Evolutionary conservation across 2,888 invertebrate genomes (phyloP).

Genomic region (Leptarthrus brevirostris): DNA sequence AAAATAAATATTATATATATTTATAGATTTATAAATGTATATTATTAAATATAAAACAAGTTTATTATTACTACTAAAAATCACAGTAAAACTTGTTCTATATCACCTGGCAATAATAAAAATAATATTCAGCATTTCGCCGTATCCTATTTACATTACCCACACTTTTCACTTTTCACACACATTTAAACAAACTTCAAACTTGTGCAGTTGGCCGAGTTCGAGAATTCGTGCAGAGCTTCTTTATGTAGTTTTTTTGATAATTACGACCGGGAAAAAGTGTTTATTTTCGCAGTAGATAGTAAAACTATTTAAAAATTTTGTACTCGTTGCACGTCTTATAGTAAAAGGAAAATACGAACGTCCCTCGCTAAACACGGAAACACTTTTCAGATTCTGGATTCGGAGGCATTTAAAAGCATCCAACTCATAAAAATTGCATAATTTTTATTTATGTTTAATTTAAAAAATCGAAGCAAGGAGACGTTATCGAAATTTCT

Average conservation of each 20-base stretch:
- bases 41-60: too few species aligned
- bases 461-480: conserved; percentile 64
- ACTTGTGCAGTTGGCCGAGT: conserved; percentile 38
- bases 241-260: conserved; percentile 1
- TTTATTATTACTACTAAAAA: too few species aligned
- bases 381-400: too few species aligned
- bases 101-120: neutral
- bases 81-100: neutral
- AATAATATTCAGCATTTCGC: conserved; percentile 8
- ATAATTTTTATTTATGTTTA: conserved; percentile 61
- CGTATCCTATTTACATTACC: too few species aligned
- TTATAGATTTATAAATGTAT: too few species aligned
- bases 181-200: conserved; percentile 17
- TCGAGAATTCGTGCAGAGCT: conserved; percentile 28
- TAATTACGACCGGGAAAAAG: neutral
- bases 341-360: too few species aligned
- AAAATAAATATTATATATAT: too few species aligned
- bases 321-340: too few species aligned
- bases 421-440: conserved; percentile 16
- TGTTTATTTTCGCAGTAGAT: neutral
- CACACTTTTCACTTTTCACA: too few species aligned
- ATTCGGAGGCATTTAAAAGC: too few species aligned
- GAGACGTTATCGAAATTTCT: conserved; percentile 65
- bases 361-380: too few species aligned
- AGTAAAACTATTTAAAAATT: too few species aligned